A percentile compares a stretch with the other conserved stretches of the same genome.
phyloP scores from a whole-genome alignment of 2,888 invertebrate genomes.

The Dascillus cervinus region DNA sequence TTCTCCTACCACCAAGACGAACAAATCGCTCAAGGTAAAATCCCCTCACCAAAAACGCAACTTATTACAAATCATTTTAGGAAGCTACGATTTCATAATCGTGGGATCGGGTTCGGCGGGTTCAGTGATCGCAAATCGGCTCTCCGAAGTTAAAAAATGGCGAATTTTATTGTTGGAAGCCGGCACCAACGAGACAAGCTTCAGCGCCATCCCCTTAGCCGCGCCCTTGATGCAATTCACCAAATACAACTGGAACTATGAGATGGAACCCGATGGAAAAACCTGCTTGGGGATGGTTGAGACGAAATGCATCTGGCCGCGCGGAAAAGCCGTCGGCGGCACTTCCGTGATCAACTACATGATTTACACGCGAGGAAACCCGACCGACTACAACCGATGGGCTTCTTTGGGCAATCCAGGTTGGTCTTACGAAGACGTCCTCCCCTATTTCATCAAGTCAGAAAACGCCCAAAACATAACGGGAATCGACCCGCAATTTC shows the following conservation, averaged over 20 bases:
- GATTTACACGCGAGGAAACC: constrained; percentile 50
- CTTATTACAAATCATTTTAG: constrained; percentile 9
- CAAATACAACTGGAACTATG: constrained; percentile 49
- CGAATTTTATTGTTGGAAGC: constrained; percentile 30
- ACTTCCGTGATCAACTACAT: constrained; percentile 44
- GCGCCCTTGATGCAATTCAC: constrained; percentile 45
- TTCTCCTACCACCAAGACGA: too few relatives aligned
- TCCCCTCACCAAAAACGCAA: too few relatives aligned
- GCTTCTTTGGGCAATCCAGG: constrained; percentile 38
- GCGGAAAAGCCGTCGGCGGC: constrained; percentile 48
- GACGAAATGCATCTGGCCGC: constrained; percentile 42
- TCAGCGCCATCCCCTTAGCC: constrained; percentile 43
- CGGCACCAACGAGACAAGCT: constrained; percentile 31
- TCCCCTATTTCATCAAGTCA: constrained; percentile 40
- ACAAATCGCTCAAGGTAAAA: too few relatives aligned
- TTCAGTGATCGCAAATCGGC: constrained; percentile 44
- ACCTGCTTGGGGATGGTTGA: constrained; percentile 46
- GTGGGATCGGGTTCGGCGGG: constrained; percentile 46
- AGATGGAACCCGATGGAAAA: constrained; percentile 40
- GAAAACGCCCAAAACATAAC: constrained; percentile 37
- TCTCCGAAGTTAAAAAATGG: constrained; percentile 42
- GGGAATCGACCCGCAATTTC: constrained; percentile 32
- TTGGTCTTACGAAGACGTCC: constrained; percentile 45
- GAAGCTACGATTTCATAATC: constrained; percentile 42
- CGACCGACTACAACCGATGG: constrained; percentile 60